These are phyloP conservation scores for Struthio camelus DNA, from an alignment of 2,113 vertebrate genomes.

Conservation along the genomic window DNA sequence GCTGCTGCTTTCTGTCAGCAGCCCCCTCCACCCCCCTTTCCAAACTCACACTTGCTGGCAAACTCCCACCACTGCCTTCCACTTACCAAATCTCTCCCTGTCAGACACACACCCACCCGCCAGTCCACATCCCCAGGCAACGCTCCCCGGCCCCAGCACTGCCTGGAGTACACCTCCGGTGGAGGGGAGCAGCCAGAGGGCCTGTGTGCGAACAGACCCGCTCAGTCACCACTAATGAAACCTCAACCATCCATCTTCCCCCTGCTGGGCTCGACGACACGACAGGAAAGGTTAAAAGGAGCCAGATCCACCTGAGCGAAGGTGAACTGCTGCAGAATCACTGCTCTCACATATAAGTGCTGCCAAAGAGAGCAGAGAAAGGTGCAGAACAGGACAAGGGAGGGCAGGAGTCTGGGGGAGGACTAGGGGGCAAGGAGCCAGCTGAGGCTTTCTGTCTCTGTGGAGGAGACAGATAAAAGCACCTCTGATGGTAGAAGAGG, in stretches of 20 bases:
- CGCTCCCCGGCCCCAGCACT: rapidly evolving
- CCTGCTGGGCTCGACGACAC: rapidly evolving
- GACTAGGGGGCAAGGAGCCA: rapidly evolving
- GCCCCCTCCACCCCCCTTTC: not conserved
- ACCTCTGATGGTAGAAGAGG: rapidly evolving
- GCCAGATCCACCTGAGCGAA: not conserved
- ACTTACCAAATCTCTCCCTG: not conserved
- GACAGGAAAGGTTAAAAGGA: not conserved
- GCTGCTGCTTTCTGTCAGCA: not conserved
- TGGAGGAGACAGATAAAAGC: not conserved
- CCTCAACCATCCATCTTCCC: not conserved
- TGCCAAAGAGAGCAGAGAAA: not conserved
- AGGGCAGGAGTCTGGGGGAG: rapidly evolving
- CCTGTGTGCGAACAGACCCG: not conserved
- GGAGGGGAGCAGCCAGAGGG: not conserved
- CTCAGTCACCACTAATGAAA: not conserved
- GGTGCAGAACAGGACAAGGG: not conserved
- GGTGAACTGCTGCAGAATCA: not conserved
- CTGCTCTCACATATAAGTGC: not conserved
- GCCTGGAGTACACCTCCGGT: not conserved
- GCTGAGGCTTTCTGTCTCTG: not conserved
- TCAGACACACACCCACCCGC: not conserved
- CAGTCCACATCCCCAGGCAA: not conserved
- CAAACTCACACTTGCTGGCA: not conserved
- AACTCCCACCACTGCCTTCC: not conserved